Evolutionary conservation across 2,888 invertebrate genomes (phyloP).

Genomic region (Nymphalis urticae): DNA sequence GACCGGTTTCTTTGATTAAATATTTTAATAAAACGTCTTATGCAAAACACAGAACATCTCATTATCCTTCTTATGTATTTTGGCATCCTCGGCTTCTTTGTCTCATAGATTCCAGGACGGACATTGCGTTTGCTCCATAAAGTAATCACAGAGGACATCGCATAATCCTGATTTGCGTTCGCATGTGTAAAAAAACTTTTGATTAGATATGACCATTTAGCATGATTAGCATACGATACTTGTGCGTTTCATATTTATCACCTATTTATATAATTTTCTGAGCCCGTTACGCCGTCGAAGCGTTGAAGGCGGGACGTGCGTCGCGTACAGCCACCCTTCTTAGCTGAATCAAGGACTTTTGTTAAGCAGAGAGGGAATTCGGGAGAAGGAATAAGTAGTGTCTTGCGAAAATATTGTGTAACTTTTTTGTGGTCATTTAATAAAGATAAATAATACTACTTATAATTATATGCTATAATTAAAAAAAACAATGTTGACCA

Average conservation of each 20-base stretch:
- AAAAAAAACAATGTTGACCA: too few species aligned
- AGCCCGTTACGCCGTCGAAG: slow-evolving; percentile 41
- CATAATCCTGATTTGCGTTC: slow-evolving; percentile 40
- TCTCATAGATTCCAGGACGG: slow-evolving; percentile 8
- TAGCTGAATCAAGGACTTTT: slow-evolving; percentile 45
- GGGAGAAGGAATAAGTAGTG: not conserved
- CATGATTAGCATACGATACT: slow-evolving; percentile 45
- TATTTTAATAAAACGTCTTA: slow-evolving; percentile 11
- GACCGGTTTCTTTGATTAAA: slow-evolving; percentile 2
- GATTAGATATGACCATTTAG: slow-evolving; percentile 43
- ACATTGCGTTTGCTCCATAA: slow-evolving; percentile 10
- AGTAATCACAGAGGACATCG: slow-evolving; percentile 17
- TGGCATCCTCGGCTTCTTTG: slow-evolving; percentile 18
- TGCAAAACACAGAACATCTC: slow-evolving; percentile 7
- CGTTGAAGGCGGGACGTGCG: slow-evolving; percentile 49
- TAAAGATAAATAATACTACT: too few species aligned
- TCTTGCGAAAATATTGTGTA: not conserved
- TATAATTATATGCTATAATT: too few species aligned
- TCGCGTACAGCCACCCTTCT: slow-evolving; percentile 48
- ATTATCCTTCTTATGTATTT: slow-evolving; percentile 19
- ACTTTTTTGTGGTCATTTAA: too few species aligned
- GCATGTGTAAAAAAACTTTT: slow-evolving; percentile 40
- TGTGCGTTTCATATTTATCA: slow-evolving; percentile 45
- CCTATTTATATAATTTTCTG: slow-evolving; percentile 47
- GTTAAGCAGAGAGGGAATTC: slow-evolving; percentile 37